phyloP scores from a whole-genome alignment of 37 sponge, comb jelly and placozoan genomes.

The Ephydatia muelleri region DNA sequence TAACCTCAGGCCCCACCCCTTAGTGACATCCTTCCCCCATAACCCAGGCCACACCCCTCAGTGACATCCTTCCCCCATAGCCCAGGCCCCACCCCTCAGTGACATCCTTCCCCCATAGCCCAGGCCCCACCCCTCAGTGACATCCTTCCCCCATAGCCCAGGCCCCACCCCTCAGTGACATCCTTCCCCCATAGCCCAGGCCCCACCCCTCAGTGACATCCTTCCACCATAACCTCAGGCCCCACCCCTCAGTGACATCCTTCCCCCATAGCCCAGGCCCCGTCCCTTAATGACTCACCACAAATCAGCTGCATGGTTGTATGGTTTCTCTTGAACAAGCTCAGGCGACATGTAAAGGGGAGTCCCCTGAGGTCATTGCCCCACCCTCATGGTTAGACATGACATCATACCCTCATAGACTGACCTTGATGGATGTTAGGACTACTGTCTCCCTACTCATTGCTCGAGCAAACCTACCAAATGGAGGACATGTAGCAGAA shows the following conservation, averaged over 20 bases:
- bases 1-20: too few relatives aligned
- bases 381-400: conserved; percentile 7
- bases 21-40: background rate
- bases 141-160: too few relatives aligned
- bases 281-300: conserved; percentile 43
- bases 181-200: too few relatives aligned
- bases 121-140: too few relatives aligned
- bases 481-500: background rate
- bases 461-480: conserved; percentile 81
- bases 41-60: background rate
- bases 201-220: too few relatives aligned
- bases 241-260: too few relatives aligned
- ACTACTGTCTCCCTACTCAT: conserved; percentile 88
- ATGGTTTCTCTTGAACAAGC: conserved; percentile 92
- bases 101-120: too few relatives aligned
- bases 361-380: conserved; percentile 65
- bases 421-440: conserved; percentile 91
- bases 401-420: conserved; percentile 12
- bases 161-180: too few relatives aligned
- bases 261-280: background rate
- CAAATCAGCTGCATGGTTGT: conserved; percentile 92
- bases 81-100: conserved; percentile 91
- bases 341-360: conserved; percentile 98
- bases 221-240: too few relatives aligned
- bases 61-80: too few relatives aligned